Evolutionary conservation across 2,113 vertebrate genomes (phyloP), one percentile per base, ranked within the genome.

Genomic region (Calyptomena viridis): DNA sequence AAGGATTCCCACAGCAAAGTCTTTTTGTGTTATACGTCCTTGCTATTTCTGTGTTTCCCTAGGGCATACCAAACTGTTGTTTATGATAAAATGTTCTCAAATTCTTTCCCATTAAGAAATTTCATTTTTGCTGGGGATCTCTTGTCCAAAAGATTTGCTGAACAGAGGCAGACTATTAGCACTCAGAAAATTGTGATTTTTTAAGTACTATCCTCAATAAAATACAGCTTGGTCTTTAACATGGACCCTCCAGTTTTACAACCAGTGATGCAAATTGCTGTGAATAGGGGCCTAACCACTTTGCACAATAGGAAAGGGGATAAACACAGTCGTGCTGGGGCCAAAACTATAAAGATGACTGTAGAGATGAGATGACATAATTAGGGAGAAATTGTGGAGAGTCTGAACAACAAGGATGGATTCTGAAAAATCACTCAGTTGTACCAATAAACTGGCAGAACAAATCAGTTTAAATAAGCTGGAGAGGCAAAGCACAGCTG

Each of bases 401-500:
- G 39, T n/a, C 64, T 93, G 63, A 93, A 94, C 66, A 92, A 79
- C 55, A 87, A 73, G 25, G 27, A 59, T 80, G 47, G 21, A 25
- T 92, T 91, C 85, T 90, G 64, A 91, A 94, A 84, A 95, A 95
- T 88, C 79, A 75, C 64, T 92, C 94, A 86, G 72, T 94, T 96
- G 79, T 92, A 90, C 60, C 90, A 93, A 92, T 90, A 92, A 95
- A 80, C 79, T 94, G 93, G 96, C 95, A 96, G 92, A 96, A 96
- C 90, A 90, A 95, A 93, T 96, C 92, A 92, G 83, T 86, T 96
- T 90, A 90, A 91, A 84, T 80, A 95, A 96, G 79, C 93, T 86
- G 76, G 64, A 95, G 82, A 93, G 55, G 91, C 60, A 90, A 94
- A 93, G 66, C 94, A 95, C 92, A 96, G 95, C 96, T 96, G 94